Evolutionary conservation across 1,140 invertebrate species (phyloP), one percentile per base, ranked within the genome.

Genomic region (Plutomurus gul): DNA sequence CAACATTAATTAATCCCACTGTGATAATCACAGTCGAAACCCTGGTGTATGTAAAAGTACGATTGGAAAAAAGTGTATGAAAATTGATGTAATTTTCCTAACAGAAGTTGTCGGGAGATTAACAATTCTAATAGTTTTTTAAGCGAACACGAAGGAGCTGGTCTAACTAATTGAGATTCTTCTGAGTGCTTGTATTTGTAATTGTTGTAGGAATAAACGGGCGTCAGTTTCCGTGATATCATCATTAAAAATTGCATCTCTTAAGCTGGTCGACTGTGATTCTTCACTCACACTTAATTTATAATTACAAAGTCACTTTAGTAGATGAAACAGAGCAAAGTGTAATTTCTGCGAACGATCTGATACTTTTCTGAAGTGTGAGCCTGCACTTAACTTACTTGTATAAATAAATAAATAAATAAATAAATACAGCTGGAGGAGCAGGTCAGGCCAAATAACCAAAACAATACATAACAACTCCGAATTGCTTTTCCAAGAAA

Each of bases 1-100:
- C 56, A 65, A 33, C 30, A 65, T 33, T 30, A 65, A 65, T 65
- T 65, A 30, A n/a, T 13, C 36, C 36, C 27, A 33, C 56, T 33
- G n/a, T 0, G 16, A n/a, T n/a, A n/a, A n/a, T n/a, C n/a, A n/a
- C n/a, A n/a, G n/a, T n/a, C n/a, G n/a, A n/a, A n/a, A n/a, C n/a
- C n/a, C n/a, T n/a, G n/a, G n/a, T n/a, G n/a, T n/a, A n/a, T n/a
- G n/a, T n/a, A n/a, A n/a, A n/a, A n/a, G n/a, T n/a, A n/a, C n/a
- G n/a, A n/a, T n/a, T n/a, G 56, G 36, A 33, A 65, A 36, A 65
- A 65, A 65, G 27, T 13, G 13, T 6, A 60, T n/a, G 51, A 60
- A 60, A 65, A 65, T 65, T 25, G 30, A 65, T 33, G 56, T 65
- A 51, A 65, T 33, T 65, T 65, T 65, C 25, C 22, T 65, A 65